Evolutionary conservation across 2,113 vertebrate species (phyloP).

Genomic region (Rhinichthys klamathensis): DNA sequence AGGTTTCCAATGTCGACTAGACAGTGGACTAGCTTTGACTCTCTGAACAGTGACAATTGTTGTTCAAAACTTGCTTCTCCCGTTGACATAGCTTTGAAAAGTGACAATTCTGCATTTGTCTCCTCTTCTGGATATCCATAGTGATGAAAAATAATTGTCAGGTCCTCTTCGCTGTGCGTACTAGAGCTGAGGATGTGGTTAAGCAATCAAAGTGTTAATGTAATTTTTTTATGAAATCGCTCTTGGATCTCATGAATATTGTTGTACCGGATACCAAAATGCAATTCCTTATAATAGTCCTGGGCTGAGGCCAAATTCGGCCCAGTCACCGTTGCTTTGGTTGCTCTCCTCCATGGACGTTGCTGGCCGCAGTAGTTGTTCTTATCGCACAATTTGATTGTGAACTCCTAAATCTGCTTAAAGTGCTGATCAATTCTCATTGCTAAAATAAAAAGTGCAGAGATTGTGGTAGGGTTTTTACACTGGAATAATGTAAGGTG

Average conservation of each 20-base stretch:
- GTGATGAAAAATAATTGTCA: too few relatives aligned
- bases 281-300: too few relatives aligned
- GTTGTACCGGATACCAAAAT: too few relatives aligned
- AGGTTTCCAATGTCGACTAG: too few relatives aligned
- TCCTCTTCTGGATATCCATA: too few relatives aligned
- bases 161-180: too few relatives aligned
- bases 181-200: too few relatives aligned
- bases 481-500: constrained; percentile 4
- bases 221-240: background rate
- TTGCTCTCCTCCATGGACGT: background rate
- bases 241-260: background rate
- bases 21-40: background rate
- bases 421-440: background rate
- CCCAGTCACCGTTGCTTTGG: background rate
- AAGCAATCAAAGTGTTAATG: background rate
- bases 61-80: background rate
- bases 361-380: background rate
- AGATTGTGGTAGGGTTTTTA: background rate
- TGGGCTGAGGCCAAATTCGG: background rate
- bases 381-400: too few relatives aligned
- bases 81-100: background rate
- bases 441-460: background rate
- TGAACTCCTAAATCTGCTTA: constrained; percentile 8
- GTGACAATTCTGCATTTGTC: too few relatives aligned
- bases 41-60: background rate